A percentile compares a stretch with the other conserved stretches of the same genome.
Conservation (phyloP, 35 echinoderm and acorn worm genomes). For the Anneissia japonica region DNA sequence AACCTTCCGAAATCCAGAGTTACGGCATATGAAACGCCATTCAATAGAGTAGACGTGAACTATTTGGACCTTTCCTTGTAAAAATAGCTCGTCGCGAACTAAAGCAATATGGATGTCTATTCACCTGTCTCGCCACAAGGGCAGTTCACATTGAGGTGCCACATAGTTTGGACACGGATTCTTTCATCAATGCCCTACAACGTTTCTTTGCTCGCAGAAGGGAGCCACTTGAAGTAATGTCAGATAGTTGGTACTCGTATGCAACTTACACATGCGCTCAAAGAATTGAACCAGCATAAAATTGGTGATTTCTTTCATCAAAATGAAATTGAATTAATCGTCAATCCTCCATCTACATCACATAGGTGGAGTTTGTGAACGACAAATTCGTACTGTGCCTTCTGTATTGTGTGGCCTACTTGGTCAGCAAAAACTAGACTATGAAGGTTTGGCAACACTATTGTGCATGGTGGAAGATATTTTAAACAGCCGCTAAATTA, state of each 20-base stretch:
- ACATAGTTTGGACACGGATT: conserved; percentile 4
- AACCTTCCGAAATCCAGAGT: conserved; percentile 40
- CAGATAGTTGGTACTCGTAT: conserved; percentile 25
- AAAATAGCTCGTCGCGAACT: not conserved
- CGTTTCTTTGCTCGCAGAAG: conserved; percentile 29
- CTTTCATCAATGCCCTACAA: conserved; percentile 42
- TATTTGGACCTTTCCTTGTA: conserved; percentile 23
- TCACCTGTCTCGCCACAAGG: conserved; percentile 48
- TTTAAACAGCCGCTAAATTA: not conserved
- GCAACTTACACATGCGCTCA: conserved; percentile 6
- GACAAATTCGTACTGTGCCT: not conserved
- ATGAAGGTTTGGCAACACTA: conserved; percentile 4
- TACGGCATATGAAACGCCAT: conserved; percentile 38
- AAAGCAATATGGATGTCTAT: conserved; percentile 55
- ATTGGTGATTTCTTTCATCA: conserved; percentile 6
- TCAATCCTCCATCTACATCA: too few relatives aligned
- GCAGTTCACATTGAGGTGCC: conserved; percentile 52
- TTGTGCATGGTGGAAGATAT: not conserved
- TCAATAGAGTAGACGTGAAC: conserved; percentile 29
- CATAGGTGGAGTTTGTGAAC: conserved; percentile 17
- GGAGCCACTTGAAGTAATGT: conserved; percentile 10
- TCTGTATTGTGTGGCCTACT: not conserved
- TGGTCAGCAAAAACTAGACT: conserved; percentile 1
- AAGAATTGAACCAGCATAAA: conserved; percentile 9
- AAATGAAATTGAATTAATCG: conserved; percentile 24